A percentile compares a stretch with the other conserved stretches of the same genome.
Conservation (phyloP, 1,140 invertebrate species). For the Drosophila albomicans region DNA sequence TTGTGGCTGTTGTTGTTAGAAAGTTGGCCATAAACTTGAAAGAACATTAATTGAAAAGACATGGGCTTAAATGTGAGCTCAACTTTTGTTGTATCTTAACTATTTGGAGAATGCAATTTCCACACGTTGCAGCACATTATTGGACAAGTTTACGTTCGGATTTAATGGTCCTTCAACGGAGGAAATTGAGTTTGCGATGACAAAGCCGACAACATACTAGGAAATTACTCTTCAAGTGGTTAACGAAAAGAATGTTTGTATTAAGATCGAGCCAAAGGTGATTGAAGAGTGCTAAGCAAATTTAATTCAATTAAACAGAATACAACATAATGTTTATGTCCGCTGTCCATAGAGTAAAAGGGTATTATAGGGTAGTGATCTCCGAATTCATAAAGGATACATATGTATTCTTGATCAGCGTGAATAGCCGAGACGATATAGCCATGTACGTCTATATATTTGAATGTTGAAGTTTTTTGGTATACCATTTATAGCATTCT, state of each 20-base stretch:
- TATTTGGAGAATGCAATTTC: conserved; percentile 22
- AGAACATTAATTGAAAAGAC: conserved; percentile 73
- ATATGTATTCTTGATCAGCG: too few relatives aligned
- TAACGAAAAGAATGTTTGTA: neutral
- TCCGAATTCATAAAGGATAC: too few relatives aligned
- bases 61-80: conserved; percentile 48
- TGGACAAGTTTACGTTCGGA: neutral
- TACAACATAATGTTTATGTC: too few relatives aligned
- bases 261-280: neutral
- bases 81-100: conserved; percentile 3
- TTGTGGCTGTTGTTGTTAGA: conserved; percentile 15
- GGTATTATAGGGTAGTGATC: too few relatives aligned
- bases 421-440: too few relatives aligned
- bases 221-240: neutral
- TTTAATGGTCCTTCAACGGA: neutral
- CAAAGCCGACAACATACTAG: neutral
- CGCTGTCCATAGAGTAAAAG: too few relatives aligned
- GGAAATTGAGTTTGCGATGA: conserved; percentile 8
- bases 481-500: too few relatives aligned
- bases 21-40: conserved; percentile 60
- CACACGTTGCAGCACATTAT: neutral
- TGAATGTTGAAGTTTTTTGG: too few relatives aligned
- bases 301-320: neutral
- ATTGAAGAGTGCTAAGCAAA: neutral
- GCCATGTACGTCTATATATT: too few relatives aligned